Conservation (phyloP, 2,797 vertebrate species). For the Siniperca scherzeri region DNA sequence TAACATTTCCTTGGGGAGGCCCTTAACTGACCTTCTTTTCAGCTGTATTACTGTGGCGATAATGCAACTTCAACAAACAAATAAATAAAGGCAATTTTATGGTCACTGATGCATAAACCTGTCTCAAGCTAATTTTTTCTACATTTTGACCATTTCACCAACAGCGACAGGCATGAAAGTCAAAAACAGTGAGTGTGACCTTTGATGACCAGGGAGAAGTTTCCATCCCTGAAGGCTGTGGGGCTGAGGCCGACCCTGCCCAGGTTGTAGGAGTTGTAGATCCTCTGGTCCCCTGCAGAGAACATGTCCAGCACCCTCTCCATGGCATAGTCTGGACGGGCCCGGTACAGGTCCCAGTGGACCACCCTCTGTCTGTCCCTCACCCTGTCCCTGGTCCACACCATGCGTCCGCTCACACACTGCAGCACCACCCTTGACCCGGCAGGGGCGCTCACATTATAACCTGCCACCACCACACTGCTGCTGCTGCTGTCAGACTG, state of each 20-base stretch:
- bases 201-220: conserved; percentile 95
- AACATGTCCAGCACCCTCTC: conserved; percentile 95
- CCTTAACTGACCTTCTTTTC: not conserved
- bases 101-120: not conserved
- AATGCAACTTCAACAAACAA: not conserved
- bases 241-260: conserved; percentile 86
- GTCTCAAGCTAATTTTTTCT: not conserved
- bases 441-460: conserved; percentile 85
- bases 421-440: conserved; percentile 88
- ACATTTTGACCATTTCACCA: not conserved
- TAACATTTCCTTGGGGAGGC: not conserved
- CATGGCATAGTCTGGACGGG: conserved; percentile 77
- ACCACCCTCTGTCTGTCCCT: conserved; percentile 94
- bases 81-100: not conserved
- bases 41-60: not conserved
- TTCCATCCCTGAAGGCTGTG: conserved; percentile 91
- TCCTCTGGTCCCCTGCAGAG: conserved; percentile 91
- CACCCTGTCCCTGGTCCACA: conserved; percentile 92
- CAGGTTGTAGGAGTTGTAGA: conserved; percentile 90
- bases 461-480: conserved; percentile 89
- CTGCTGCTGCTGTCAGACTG: conserved; percentile 83
- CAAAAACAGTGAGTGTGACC: conserved; percentile 77
- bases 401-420: conserved; percentile 94
- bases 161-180: conserved; percentile 10
- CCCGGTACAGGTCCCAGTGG: conserved; percentile 92